phyloP scores from a whole-genome alignment of 2,888 invertebrate species.

The Mylabris sibirica region DNA sequence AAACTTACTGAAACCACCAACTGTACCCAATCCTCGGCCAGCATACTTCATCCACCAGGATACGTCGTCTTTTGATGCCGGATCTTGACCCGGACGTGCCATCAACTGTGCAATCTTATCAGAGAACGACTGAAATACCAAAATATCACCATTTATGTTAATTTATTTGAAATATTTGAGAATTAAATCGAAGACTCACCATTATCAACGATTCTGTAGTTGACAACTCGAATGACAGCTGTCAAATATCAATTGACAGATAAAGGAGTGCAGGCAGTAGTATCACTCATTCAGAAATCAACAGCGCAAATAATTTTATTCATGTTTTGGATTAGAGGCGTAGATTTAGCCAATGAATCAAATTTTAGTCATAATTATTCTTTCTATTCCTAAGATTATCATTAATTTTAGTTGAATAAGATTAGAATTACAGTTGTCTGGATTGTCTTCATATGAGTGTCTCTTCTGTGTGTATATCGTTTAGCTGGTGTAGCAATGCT shows the following conservation, averaged over 20 bases:
- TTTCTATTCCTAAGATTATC: too few species aligned
- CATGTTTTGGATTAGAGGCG: too few species aligned
- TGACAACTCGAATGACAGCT: slow-evolving; percentile 13
- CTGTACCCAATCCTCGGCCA: slow-evolving; percentile 82
- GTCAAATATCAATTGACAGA: slow-evolving; percentile 12
- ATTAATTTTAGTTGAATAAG: too few species aligned
- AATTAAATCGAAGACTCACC: background rate
- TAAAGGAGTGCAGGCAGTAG: too few species aligned
- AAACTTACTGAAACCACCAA: slow-evolving; percentile 82
- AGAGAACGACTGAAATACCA: slow-evolving; percentile 72
- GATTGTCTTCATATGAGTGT: too few species aligned
- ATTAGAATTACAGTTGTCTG: too few species aligned
- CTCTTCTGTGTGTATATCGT: too few species aligned
- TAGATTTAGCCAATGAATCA: too few species aligned
- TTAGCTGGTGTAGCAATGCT: too few species aligned
- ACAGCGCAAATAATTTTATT: too few species aligned
- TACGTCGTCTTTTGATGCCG: slow-evolving; percentile 79
- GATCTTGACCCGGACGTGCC: slow-evolving; percentile 83
- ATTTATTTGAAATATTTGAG: background rate
- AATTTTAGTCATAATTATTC: too few species aligned
- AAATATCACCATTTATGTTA: slow-evolving; percentile 12
- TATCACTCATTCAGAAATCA: too few species aligned
- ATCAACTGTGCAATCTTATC: slow-evolving; percentile 82
- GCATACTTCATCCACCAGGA: slow-evolving; percentile 92
- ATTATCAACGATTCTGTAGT: background rate